Evolutionary conservation across 2,797 vertebrate genomes (phyloP), one percentile per base, ranked within the genome.

Genomic region (Myotis vivesi): DNA sequence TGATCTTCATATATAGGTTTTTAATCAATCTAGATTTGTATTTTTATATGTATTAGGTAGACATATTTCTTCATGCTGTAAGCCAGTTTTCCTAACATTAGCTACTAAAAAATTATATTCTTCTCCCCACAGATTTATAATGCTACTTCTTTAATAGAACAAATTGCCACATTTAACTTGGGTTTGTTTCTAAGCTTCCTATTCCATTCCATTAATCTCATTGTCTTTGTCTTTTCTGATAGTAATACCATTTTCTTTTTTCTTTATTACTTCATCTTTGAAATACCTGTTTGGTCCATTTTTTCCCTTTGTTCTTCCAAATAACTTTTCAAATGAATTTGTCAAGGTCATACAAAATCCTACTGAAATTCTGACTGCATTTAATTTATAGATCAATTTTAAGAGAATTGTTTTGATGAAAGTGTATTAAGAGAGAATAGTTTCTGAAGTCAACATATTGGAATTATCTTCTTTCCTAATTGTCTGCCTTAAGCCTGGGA

Each of bases 221-320:
- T 85, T 86, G 19, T 94, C 10, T 90, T 91, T 77, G 15, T 91
- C 6, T 90, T 91, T 81, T 87, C 46, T 51, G 62, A 87, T 89
- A 46, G 28, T 20, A 87, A 66, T 44, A 41, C 4, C 11, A 28
- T 2, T 44, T 69, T 76, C 25, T 77, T 57, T 87, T 28, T 73
- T 91, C 94, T 75, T 72, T 77, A 77, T 71, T 85, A 55, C n/a
- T 89, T 76, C 4, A 68, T 77, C 36, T 77, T 89, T 36, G 33
- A 49, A 89, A 69, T 82, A 25, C 44, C 49, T 76, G 4, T 8
- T 36, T 62, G 62, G 15, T 7, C 68, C 62, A 5, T 88, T 86
- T 88, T 62, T 55, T 81, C 49, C 49, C 28, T 79, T 77, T 94
- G 46, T 68, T 92, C 33, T 85, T 80, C 25, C 28, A 86, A 73